These are phyloP conservation scores for Platynereis dumerilii DNA, from an alignment of 2,888 invertebrate genomes.

Conservation along the genomic window DNA sequence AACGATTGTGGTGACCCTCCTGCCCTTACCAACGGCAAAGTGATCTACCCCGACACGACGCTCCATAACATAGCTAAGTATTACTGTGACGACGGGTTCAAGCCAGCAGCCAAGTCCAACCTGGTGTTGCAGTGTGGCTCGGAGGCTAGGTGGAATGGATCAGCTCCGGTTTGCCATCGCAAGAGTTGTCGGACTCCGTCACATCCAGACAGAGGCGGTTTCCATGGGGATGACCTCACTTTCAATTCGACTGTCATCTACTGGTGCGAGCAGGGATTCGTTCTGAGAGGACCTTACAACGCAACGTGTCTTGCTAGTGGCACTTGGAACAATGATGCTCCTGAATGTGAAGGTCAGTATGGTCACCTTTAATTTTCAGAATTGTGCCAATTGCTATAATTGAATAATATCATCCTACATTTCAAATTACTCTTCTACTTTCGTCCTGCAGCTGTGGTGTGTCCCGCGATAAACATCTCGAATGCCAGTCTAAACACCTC, in stretches of 20 bases:
- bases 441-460: too few relatives aligned
- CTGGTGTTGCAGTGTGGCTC: constrained; percentile 41
- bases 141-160: constrained; percentile 51
- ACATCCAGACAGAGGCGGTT: constrained; percentile 21
- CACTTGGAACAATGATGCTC: constrained; percentile 9
- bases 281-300: constrained; percentile 15
- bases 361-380: too few relatives aligned
- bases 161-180: constrained; percentile 46
- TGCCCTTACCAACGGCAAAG: constrained; percentile 32
- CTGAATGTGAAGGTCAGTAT: too few relatives aligned
- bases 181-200: constrained; percentile 40
- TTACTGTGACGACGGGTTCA: constrained; percentile 25
- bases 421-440: too few relatives aligned
- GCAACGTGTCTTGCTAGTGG: constrained; percentile 11
- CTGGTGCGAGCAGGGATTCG: constrained; percentile 15
- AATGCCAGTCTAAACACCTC: too few relatives aligned
- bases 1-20: constrained; percentile 49
- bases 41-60: constrained; percentile 23
- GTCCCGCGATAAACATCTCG: too few relatives aligned
- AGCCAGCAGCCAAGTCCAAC: background rate
- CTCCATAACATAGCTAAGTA: constrained; percentile 28
- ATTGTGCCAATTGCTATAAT: too few relatives aligned
- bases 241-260: background rate
- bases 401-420: too few relatives aligned
- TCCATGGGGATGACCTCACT: constrained; percentile 12